Evolutionary conservation across 2,888 invertebrate genomes (phyloP).

Genomic region (Lepeophtheirus nordmannii): DNA sequence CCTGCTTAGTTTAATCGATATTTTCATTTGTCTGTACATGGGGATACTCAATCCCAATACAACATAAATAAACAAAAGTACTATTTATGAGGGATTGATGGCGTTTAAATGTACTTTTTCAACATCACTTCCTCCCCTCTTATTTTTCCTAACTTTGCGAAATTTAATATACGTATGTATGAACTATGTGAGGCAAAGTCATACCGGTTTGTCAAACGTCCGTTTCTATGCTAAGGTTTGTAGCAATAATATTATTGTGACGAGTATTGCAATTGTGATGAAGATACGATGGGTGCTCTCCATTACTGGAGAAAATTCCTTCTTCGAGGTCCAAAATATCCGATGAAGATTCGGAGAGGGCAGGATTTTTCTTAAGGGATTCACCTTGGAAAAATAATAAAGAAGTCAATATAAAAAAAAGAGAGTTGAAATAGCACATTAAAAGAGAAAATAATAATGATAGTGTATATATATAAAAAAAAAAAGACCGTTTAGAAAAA

Average conservation of each 20-base stretch:
- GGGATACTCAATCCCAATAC: no score
- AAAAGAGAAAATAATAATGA: neutral
- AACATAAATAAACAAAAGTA: no score
- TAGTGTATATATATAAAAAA: neutral
- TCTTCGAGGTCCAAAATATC: constrained; percentile 87
- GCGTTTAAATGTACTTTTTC: no score
- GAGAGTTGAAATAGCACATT: neutral
- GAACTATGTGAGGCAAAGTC: constrained; percentile 28
- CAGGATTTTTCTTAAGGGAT: constrained; percentile 64
- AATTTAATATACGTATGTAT: constrained; percentile 17
- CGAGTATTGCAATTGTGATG: constrained; percentile 54
- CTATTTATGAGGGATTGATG: no score
- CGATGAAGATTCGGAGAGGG: constrained; percentile 71
- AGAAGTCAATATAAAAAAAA: neutral
- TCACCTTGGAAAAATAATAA: constrained; percentile 47
- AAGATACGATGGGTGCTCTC: constrained; percentile 8
- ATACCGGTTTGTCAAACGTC: constrained; percentile 88
- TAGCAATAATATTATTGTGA: constrained; percentile 46
- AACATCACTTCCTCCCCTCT: no score
- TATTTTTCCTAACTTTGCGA: no score
- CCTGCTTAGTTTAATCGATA: no score
- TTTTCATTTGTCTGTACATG: no score
- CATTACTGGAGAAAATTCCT: constrained; percentile 49
- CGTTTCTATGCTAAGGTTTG: constrained; percentile 60
- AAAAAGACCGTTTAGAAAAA: neutral